Percentiles rank a stretch among this genome's conserved stretches.
Evolutionary conservation across 2,797 vertebrate genomes (phyloP).

Genomic region (Miichthys miiuy): DNA sequence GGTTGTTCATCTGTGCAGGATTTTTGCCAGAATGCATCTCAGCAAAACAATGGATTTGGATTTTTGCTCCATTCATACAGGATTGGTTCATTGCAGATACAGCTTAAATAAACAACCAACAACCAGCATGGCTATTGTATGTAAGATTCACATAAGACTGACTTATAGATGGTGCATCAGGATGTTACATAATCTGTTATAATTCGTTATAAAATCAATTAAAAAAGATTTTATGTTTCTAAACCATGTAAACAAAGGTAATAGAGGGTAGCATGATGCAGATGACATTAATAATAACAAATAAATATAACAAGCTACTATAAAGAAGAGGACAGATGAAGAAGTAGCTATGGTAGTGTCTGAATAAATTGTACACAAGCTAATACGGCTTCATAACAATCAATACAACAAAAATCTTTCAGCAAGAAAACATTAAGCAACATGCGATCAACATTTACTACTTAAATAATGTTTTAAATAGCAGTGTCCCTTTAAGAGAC

Average conservation of each 20-base stretch:
- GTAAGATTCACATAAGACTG: not conserved
- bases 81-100: constrained; percentile 17
- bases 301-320: not conserved
- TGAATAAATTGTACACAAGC: not conserved
- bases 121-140: not conserved
- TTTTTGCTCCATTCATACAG: constrained; percentile 12
- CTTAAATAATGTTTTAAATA: not conserved
- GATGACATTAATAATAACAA: not conserved
- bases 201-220: not conserved
- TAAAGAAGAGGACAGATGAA: not conserved
- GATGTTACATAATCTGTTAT: not conserved
- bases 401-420: not conserved
- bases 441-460: not conserved
- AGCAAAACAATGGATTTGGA: constrained; percentile 20
- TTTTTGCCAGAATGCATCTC: constrained; percentile 30
- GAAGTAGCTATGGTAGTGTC: not conserved
- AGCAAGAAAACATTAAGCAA: not conserved
- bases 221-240: not conserved
- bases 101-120: constrained; percentile 4
- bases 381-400: not conserved
- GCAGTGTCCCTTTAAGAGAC: not conserved
- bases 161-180: not conserved
- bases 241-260: not conserved
- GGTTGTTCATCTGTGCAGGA: constrained; percentile 18
- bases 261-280: not conserved